Evolutionary conservation across 2,888 invertebrate species (phyloP), one percentile per base, ranked within the genome.

Genomic region (Camptogramma bilineatum): DNA sequence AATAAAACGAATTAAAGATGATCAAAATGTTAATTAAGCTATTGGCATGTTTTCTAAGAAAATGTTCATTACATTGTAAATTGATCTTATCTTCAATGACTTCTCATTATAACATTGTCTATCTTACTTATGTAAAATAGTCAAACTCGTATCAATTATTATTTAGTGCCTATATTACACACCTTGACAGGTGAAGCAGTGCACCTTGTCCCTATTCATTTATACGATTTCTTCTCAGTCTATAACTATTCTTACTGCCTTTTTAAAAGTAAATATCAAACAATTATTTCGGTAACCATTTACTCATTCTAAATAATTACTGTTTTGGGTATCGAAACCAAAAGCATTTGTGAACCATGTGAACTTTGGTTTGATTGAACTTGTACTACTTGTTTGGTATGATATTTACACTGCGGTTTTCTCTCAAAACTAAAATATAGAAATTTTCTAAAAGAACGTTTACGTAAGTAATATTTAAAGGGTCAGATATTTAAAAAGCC

Each of bases 181-280:
- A 52, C 57, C 16, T 59, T 53, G 19, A 31, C 53, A 52, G 17
- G 17, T 52, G 42, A 60, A 56, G 55, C 19, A 48, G 70, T 60
- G 66, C 39, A 69, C 72, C 69, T 71, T 71, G 69, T 64, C 52
- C 69, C 52, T 64, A 69, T 70, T 70, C 60, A 48, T 52, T 10
- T 24, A 60, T 60, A 52, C 9, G 39, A 52, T 18, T 51, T 24
- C 34, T 60, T 52, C 34, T 58, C 34, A 60, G 64, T 44, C 16
- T 54, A 28, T 62, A 64, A 56, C 13, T 39, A 61, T 66, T 64
- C 28, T n/a, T 4, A 44, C 44, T 44, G 2, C 34, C 13, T 39
- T 13, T 13, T 34, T 34, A 1, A 9, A 34, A 13, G 9, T 39
- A 39, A 13, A 13, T 13, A 39, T 13, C 13, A 0, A 13, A 13